phyloP scores from a whole-genome alignment of 2,797 vertebrate species.

The Phoebastria nigripes region DNA sequence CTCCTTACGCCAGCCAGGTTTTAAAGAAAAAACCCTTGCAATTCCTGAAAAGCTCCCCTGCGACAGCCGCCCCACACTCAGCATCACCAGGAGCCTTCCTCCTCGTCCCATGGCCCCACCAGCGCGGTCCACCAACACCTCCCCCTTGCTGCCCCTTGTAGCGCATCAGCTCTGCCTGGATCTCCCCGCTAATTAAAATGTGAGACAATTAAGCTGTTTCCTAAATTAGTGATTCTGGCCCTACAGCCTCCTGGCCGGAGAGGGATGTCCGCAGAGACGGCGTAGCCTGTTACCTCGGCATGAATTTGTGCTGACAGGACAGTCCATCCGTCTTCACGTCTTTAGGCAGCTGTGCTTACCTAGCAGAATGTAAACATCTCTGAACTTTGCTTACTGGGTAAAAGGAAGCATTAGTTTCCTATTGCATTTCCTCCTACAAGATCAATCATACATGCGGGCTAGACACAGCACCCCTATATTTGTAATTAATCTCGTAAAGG shows the following conservation, averaged over 20 bases:
- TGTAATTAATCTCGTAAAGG: conserved; percentile 69
- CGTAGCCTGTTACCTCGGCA: background rate
- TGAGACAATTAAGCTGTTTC: conserved; percentile 44
- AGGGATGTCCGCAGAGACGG: background rate
- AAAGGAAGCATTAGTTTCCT: conserved; percentile 75
- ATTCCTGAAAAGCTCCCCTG: background rate
- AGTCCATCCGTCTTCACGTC: conserved; percentile 59
- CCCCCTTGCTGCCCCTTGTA: background rate
- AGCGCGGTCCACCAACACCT: background rate
- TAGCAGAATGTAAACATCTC: conserved; percentile 71
- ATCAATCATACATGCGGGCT: conserved; percentile 65
- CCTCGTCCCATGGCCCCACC: background rate
- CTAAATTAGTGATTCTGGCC: conserved; percentile 39
- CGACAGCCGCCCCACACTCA: fast-evolving
- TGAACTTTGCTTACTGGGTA: conserved; percentile 75
- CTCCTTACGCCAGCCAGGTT: background rate
- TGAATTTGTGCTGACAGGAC: conserved; percentile 62
- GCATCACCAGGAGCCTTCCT: background rate
- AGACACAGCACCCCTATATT: conserved; percentile 63
- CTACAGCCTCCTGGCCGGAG: background rate
- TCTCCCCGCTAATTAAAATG: conserved; percentile 20
- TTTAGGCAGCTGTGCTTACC: conserved; percentile 76
- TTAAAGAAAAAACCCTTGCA: background rate
- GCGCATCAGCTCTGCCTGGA: background rate
- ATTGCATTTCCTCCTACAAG: conserved; percentile 71